A percentile compares a stretch with the other conserved stretches of the same genome.
Evolutionary conservation across 2,797 vertebrate genomes (phyloP).

Genomic region (Allochrocebus solatus): DNA sequence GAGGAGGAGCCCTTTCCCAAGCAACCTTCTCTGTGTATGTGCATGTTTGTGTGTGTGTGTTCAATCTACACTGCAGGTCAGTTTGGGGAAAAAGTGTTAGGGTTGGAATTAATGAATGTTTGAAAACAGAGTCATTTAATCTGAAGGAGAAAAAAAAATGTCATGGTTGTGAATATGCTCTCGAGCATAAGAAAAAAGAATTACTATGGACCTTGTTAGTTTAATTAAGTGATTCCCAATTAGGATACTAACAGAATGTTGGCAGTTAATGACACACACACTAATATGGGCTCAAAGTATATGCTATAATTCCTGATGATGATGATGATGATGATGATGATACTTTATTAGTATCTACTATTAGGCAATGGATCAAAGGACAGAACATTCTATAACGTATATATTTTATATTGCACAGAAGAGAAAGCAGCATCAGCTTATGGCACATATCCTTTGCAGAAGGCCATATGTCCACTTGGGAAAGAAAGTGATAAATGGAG

Average conservation of each 20-base stretch:
- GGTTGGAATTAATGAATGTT: slow-evolving; percentile 6
- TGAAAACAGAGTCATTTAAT: slow-evolving; percentile 22
- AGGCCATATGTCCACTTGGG: not conserved
- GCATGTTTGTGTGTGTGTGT: not conserved
- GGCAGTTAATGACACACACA: slow-evolving; percentile 37
- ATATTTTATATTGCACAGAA: not conserved
- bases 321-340: not conserved
- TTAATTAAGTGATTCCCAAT: slow-evolving; percentile 64
- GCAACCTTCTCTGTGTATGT: not conserved
- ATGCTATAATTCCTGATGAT: not conserved
- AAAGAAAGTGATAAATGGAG: not conserved
- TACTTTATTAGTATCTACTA: not conserved
- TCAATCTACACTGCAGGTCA: not conserved
- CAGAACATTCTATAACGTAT: not conserved
- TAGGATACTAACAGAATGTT: slow-evolving; percentile 48
- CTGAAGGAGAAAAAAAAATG: not conserved
- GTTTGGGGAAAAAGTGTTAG: not conserved
- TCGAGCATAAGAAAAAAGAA: slow-evolving; percentile 38
- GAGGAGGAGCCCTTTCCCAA: not conserved
- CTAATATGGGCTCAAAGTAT: not conserved
- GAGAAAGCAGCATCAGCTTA: not conserved
- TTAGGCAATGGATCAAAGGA: not conserved
- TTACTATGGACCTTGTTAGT: slow-evolving; percentile 57
- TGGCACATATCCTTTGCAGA: not conserved
- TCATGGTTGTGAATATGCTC: slow-evolving; percentile 34